Conservation (phyloP, 2,888 invertebrate genomes). For the Acanthoscelides obtectus region DNA sequence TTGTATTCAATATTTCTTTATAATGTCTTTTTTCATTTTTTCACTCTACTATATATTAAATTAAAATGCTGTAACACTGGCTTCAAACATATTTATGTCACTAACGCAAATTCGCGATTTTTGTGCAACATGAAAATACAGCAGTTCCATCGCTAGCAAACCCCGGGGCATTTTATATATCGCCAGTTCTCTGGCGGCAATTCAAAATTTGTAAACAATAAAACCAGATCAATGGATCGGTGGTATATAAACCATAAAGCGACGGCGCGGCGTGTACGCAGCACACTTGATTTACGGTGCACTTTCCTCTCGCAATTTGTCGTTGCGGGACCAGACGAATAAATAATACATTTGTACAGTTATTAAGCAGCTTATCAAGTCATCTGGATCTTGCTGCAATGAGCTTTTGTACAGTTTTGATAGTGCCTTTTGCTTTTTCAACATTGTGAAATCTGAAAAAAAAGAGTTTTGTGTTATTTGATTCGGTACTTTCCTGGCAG, state of each 20-base stretch:
- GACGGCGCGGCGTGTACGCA: background rate
- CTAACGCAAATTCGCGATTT: background rate
- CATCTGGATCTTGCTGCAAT: background rate
- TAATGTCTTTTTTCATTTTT: no score
- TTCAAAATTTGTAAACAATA: background rate
- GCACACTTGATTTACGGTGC: background rate
- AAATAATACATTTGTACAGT: background rate
- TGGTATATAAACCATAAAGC: background rate
- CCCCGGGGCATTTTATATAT: background rate
- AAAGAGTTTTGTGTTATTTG: no score
- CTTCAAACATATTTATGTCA: background rate
- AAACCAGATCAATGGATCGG: background rate
- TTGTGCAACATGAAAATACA: background rate
- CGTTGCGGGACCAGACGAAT: background rate
- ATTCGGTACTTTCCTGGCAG: no score
- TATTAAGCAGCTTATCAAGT: background rate
- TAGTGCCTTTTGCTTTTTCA: no score
- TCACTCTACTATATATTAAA: no score
- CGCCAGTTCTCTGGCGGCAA: background rate
- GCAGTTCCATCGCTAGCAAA: background rate
- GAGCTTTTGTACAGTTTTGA: background rate
- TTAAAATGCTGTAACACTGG: no score
- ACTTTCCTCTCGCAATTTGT: background rate
- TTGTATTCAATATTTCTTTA: no score
- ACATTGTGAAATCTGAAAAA: no score